These are phyloP conservation scores for Azorinus chamasolen DNA, from an alignment of 2,888 invertebrate genomes.

Conservation along the genomic window DNA sequence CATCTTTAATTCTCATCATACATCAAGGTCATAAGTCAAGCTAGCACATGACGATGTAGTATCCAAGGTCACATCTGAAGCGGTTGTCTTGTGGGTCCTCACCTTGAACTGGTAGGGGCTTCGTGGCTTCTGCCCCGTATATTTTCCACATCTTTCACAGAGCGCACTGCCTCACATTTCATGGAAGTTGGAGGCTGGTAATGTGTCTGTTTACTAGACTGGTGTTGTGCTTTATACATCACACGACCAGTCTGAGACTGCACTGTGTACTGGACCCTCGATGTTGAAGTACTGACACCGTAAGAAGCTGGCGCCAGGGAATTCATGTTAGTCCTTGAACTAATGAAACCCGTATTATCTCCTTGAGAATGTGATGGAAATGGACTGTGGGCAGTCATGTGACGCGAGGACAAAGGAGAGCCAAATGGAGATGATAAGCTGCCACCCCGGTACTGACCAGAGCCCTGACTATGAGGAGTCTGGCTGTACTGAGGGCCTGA, in stretches of 20 bases:
- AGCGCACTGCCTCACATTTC: conserved; percentile 87
- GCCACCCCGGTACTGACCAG: conserved; percentile 33
- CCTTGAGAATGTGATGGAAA: conserved; percentile 37
- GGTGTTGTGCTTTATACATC: conserved; percentile 70
- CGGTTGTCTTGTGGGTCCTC: conserved; percentile 39
- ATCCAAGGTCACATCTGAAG: conserved; percentile 53
- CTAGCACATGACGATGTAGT: not conserved
- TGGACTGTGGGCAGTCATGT: conserved; percentile 55
- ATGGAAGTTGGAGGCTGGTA: conserved; percentile 88
- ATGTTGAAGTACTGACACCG: conserved; percentile 53
- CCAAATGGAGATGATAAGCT: conserved; percentile 49
- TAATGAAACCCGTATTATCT: conserved; percentile 43
- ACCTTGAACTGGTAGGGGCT: conserved; percentile 56
- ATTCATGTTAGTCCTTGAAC: conserved; percentile 38
- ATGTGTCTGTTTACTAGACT: conserved; percentile 77
- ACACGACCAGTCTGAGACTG: conserved; percentile 71
- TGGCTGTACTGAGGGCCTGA: not conserved
- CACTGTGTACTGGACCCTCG: conserved; percentile 76
- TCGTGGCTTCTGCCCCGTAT: conserved; percentile 47
- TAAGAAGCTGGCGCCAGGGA: conserved; percentile 42
- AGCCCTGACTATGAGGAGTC: conserved; percentile 10
- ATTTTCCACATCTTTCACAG: conserved; percentile 35
- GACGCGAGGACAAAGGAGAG: conserved; percentile 60
- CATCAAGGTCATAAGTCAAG: not conserved
- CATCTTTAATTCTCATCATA: not conserved